Evolutionary conservation across 2,113 vertebrate genomes (phyloP), one percentile per base, ranked within the genome.

Genomic region (Zapus hudsonius): DNA sequence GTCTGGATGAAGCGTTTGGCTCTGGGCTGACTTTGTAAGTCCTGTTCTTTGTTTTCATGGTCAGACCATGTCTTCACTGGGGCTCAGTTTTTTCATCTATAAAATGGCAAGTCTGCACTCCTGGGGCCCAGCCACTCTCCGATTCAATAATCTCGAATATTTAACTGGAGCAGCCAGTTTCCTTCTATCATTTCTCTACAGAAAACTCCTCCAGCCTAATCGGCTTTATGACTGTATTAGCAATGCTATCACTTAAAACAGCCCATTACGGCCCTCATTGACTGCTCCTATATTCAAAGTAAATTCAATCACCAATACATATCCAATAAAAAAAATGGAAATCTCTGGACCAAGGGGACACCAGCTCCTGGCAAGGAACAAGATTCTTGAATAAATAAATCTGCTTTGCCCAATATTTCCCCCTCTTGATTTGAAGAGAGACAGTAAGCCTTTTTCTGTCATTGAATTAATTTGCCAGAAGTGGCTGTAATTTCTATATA

Each of bases 401-500:
- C 96, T 97, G 95, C 95, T 85, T 93, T 96, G 96, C 96, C 94
- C 97, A 98, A 98, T 97, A 98, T 97, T 98, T 98, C 63, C 96
- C 97, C 97, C 96, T 96, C 98, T 98, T 96, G 97, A 98, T 98
- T 97, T 97, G 90, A 96, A 98, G 96, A 97, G 97, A 98, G 97
- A 98, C 97, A 97, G 97, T 97, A 98, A 97, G 96, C 97, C 98
- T 98, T 97, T 97, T 97, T 97, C 97, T 95, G 97, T 97, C 97
- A 98, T 97, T 97, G 97, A 98, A 98, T 98, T 98, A 98, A 98
- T 98, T 98, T 98, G 97, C 97, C 97, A 93, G 97, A 98, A 97
- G 97, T 98, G 98, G 97, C 97, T 97, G 98, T 97, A 98, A 97
- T 96, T 98, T 97, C 90, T 87, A 96, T 97, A 98, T 98, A 98